Evolutionary conservation across 2,113 vertebrate species (phyloP), one percentile per base, ranked within the genome.

Genomic region (Agapornis roseicollis): DNA sequence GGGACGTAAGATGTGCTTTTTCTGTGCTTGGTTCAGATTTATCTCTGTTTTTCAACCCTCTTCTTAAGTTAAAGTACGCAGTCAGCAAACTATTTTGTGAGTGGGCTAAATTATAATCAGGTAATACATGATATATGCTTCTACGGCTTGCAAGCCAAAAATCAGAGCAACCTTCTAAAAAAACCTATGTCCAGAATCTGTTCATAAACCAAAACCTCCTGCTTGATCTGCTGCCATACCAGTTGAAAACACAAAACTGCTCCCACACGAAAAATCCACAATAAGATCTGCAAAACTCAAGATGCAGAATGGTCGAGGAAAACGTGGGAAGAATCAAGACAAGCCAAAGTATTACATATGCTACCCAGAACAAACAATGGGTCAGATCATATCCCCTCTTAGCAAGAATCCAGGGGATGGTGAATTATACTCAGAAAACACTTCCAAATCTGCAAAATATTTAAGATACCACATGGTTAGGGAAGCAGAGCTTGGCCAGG

Each of bases 151-250:
- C 27, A 82, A 84, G 91, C 86, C 95, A 97, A 96, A 82, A 95
- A 81, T 5, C 31, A 27, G 25, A 96, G 72, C 55, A 88, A 91
- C 69, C 69, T 94, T 95, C 47, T 82, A 88, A 76, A 95, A 95
- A 96, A 96, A 95, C 84, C 95, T 96, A 90, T 84, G 91, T 90
- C 85, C 88, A 91, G 91, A 89, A 95, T 95, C 50, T 49, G 11
- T 80, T 17, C 47, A 70, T 8, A 66, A 69, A 95, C 95, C 95
- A 97, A 90, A 97, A 96, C 39, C 50, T 93, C 86, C 76, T 85
- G 88, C 94, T 96, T 97, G 95, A 95, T 97, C 86, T 94, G 49
- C 81, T 96, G 95, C 97, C 94, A 96, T 78, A 97, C 88, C 88
- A 96, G 78, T 92, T 94, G 94, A 97, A 96, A 96, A 96, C 84